phyloP scores from a whole-genome alignment of 2,113 vertebrate species.

The Mormyrus lacerda region DNA sequence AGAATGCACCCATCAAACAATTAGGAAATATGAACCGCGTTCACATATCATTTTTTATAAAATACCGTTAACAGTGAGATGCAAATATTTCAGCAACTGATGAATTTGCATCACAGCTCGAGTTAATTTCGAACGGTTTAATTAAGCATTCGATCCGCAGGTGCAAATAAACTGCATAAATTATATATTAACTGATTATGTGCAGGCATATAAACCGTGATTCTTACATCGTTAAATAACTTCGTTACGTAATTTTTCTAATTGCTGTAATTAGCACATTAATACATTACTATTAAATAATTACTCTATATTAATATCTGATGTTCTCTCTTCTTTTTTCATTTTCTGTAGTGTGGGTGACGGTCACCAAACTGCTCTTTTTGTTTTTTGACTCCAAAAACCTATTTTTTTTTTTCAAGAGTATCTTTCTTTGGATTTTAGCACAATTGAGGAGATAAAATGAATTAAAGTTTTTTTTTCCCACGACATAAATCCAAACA shows the following conservation, averaged over 20 bases:
- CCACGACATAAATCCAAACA: neutral
- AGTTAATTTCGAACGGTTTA: neutral
- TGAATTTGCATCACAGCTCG: neutral
- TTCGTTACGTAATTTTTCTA: neutral
- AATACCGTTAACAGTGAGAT: neutral
- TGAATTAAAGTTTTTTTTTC: too few relatives aligned
- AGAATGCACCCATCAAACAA: neutral
- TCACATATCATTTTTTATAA: neutral
- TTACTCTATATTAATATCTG: slow-evolving; percentile 36
- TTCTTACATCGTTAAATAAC: neutral
- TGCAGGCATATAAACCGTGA: neutral
- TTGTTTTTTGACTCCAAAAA: slow-evolving; percentile 38
- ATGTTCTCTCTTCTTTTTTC: slow-evolving; percentile 48
- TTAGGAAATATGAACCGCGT: neutral
- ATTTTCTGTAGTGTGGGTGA: slow-evolving; percentile 40
- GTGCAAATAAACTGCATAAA: neutral
- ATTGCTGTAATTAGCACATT: slow-evolving; percentile 3
- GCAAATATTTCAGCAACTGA: neutral
- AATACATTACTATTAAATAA: slow-evolving; percentile 38
- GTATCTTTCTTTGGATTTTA: slow-evolving; percentile 39
- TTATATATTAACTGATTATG: neutral
- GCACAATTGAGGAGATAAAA: slow-evolving; percentile 37
- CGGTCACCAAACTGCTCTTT: slow-evolving; percentile 41
- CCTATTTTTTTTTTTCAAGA: slow-evolving; percentile 31
- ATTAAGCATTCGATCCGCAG: neutral